phyloP scores from a whole-genome alignment of 2,113 vertebrate genomes.

The Rhipidura dahli region DNA sequence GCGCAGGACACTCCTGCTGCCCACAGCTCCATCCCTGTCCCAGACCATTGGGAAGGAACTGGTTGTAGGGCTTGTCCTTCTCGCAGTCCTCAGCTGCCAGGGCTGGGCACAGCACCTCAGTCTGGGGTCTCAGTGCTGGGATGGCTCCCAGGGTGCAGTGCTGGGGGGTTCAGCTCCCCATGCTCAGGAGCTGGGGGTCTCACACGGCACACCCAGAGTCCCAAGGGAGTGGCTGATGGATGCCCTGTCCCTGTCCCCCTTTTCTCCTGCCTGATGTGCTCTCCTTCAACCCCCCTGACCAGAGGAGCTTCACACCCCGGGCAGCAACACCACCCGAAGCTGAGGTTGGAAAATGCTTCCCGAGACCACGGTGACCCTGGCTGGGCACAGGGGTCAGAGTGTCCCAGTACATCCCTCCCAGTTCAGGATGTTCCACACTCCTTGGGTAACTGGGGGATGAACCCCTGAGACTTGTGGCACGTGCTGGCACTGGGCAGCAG shows the following conservation, averaged over 20 bases:
- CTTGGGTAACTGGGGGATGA: not conserved
- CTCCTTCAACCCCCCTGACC: accelerated
- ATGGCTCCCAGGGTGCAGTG: not conserved
- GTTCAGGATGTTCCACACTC: accelerated
- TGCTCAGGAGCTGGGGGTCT: not conserved
- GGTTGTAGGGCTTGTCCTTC: not conserved
- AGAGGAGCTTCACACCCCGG: accelerated
- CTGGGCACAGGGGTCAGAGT: accelerated
- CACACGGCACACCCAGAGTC: not conserved
- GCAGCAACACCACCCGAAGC: not conserved
- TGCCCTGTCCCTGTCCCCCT: not conserved
- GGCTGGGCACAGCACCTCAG: not conserved
- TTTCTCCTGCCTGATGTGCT: not conserved
- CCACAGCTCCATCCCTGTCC: not conserved
- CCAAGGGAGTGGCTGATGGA: not conserved
- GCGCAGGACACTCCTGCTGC: accelerated
- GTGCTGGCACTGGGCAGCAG: no score
- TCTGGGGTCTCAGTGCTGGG: accelerated
- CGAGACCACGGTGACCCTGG: not conserved
- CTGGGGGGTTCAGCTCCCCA: no score
- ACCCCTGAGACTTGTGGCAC: not conserved
- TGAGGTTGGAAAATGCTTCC: accelerated
- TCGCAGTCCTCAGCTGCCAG: accelerated
- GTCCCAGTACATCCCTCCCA: not conserved
- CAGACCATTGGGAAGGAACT: accelerated